Evolutionary conservation across 1,140 invertebrate species (phyloP).

Genomic region (Stenopsyche tienmushanensis): DNA sequence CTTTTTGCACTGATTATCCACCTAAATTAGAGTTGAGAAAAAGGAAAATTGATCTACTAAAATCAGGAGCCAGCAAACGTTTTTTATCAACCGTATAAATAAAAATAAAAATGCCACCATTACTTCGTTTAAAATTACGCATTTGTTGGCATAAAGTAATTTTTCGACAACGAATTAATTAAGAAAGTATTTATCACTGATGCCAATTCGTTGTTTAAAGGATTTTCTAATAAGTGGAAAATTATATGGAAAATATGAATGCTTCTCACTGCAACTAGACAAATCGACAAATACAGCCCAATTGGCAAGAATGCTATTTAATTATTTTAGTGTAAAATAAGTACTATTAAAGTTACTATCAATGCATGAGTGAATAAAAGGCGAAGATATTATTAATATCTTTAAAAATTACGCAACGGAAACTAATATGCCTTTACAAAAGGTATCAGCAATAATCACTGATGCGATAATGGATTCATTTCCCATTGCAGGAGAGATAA

Average conservation of each 20-base stretch:
- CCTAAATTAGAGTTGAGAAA: neutral
- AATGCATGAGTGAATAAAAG: neutral
- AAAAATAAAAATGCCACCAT: constrained; percentile 12
- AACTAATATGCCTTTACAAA: neutral
- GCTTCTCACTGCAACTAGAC: neutral
- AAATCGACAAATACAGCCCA: neutral
- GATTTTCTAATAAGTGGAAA: constrained; percentile 1
- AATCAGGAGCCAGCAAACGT: constrained; percentile 4
- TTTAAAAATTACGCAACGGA: neutral
- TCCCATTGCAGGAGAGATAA: neutral
- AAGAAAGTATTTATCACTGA: neutral
- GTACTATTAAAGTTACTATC: neutral
- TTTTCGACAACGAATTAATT: constrained; percentile 5
- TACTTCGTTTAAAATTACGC: neutral
- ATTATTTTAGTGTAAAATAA: neutral
- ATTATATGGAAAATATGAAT: neutral
- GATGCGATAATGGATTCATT: neutral
- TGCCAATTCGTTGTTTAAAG: neutral
- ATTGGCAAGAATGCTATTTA: neutral
- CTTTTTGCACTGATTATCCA: neutral
- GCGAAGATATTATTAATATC: neutral
- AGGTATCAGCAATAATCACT: neutral
- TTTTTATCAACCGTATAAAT: constrained; percentile 5
- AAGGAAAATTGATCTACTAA: constrained; percentile 5
- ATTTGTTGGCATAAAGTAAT: constrained; percentile 10